phyloP scores from a whole-genome alignment of 2,888 invertebrate genomes.

The Sesamia inferens region DNA sequence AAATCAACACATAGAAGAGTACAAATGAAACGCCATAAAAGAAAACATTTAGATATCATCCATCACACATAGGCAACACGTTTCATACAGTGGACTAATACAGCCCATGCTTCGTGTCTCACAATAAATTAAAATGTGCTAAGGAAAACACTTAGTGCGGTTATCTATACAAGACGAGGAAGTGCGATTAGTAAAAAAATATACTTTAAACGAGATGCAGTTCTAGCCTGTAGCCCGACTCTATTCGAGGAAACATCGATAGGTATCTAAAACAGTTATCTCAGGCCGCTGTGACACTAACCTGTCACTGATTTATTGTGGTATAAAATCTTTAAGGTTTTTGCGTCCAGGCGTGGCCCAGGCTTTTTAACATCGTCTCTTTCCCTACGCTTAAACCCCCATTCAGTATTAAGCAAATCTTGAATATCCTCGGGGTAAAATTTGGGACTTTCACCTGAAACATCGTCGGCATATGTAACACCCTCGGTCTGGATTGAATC shows the following conservation, averaged over 20 bases:
- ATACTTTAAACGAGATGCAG: constrained; percentile 70
- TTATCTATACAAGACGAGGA: constrained; percentile 80
- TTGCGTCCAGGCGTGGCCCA: constrained; percentile 95
- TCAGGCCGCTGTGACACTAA: constrained; percentile 87
- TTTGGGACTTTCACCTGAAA: constrained; percentile 89
- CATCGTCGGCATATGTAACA: constrained; percentile 84
- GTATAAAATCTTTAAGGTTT: constrained; percentile 89
- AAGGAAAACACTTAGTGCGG: constrained; percentile 86
- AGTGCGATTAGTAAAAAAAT: constrained; percentile 80
- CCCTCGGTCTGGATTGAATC: constrained; percentile 73
- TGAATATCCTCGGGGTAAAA: constrained; percentile 89
- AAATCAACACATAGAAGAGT: constrained; percentile 57
- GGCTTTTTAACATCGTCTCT: constrained; percentile 98
- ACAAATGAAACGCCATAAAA: constrained; percentile 48
- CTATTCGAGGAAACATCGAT: constrained; percentile 81
- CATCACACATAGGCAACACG: constrained; percentile 68
- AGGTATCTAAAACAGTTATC: constrained; percentile 76
- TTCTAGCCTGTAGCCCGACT: constrained; percentile 69
- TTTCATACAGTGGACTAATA: constrained; percentile 68
- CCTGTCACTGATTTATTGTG: constrained; percentile 89
- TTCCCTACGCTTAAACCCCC: constrained; percentile 96
- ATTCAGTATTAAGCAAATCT: constrained; percentile 91
- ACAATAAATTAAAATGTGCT: constrained; percentile 80
- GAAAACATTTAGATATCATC: constrained; percentile 64
- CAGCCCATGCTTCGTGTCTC: constrained; percentile 79